These are phyloP conservation scores for Coracopsis vasa DNA, from an alignment of 2,113 vertebrate genomes.

Conservation along the genomic window DNA sequence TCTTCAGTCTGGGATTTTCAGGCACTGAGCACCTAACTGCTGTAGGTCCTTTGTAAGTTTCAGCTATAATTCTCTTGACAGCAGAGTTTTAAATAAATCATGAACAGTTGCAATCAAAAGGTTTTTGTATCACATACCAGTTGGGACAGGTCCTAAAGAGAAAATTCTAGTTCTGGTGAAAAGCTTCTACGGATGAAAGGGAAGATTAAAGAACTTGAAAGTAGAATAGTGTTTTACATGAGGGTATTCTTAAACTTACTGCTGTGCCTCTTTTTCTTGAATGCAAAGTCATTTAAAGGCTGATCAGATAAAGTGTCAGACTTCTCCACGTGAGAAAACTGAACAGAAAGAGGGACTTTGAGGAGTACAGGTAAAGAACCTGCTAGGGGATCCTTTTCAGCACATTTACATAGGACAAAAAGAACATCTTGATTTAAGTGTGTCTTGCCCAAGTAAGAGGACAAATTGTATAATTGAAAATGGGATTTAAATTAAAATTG, in stretches of 20 bases:
- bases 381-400: background rate
- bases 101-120: conserved; percentile 14
- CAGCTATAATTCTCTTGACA: conserved; percentile 15
- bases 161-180: conserved; percentile 1
- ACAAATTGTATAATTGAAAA: background rate
- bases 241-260: conserved; percentile 46
- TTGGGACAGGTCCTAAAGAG: background rate
- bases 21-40: background rate
- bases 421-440: conserved; percentile 1
- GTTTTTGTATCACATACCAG: conserved; percentile 19
- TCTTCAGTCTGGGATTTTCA: conserved; percentile 28
- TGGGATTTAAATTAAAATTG: background rate
- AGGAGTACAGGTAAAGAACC: conserved; percentile 13
- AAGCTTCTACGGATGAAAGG: conserved; percentile 1
- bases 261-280: conserved; percentile 40
- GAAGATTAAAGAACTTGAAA: conserved; percentile 62
- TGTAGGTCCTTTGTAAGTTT: conserved; percentile 30
- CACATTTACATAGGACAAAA: conserved; percentile 21
- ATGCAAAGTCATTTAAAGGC: conserved; percentile 46
- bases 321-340: conserved; percentile 16
- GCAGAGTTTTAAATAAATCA: conserved; percentile 50
- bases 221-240: conserved; percentile 41
- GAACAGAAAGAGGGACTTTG: conserved; percentile 41
- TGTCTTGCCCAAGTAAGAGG: background rate
- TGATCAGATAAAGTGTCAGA: conserved; percentile 55